Conservation (phyloP, 2,113 vertebrate genomes). For the Neolamprologus devosi region DNA sequence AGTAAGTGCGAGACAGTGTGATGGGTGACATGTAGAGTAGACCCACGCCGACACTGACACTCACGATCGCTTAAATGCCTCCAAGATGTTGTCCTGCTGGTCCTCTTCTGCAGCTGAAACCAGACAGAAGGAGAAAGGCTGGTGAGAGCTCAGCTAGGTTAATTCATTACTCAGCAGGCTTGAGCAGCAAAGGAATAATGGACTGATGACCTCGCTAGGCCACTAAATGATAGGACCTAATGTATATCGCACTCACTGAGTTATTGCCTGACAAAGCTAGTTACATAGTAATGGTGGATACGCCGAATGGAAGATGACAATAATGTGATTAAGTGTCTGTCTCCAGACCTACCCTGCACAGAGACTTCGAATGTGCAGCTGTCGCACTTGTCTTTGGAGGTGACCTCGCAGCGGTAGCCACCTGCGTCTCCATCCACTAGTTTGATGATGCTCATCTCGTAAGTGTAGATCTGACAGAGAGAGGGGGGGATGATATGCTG, state of each 20-base stretch:
- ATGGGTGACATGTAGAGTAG: constrained; percentile 30
- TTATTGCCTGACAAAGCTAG: constrained; percentile 57
- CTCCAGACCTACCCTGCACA: constrained; percentile 72
- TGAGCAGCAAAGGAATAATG: constrained; percentile 6
- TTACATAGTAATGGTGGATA: constrained; percentile 17
- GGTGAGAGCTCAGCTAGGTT: constrained; percentile 17
- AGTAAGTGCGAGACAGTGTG: constrained; percentile 25
- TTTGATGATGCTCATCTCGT: constrained; percentile 80
- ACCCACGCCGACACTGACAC: constrained; percentile 43
- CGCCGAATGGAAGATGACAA: constrained; percentile 51
- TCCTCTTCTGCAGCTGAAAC: constrained; percentile 69
- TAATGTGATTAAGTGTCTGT: constrained; percentile 40
- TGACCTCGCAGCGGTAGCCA: constrained; percentile 84
- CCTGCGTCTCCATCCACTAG: constrained; percentile 77
- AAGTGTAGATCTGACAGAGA: constrained; percentile 75
- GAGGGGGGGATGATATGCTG: not conserved
- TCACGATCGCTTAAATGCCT: constrained; percentile 82
- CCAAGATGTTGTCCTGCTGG: constrained; percentile 70
- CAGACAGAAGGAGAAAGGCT: constrained; percentile 22
- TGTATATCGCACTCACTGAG: constrained; percentile 28
- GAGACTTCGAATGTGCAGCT: constrained; percentile 78
- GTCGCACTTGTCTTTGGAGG: constrained; percentile 81
- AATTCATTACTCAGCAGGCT: constrained; percentile 31
- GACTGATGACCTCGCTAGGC: constrained; percentile 35
- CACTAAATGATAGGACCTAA: constrained; percentile 48